Conservation (phyloP, 2,797 vertebrate species). For the Anabas testudineus region DNA sequence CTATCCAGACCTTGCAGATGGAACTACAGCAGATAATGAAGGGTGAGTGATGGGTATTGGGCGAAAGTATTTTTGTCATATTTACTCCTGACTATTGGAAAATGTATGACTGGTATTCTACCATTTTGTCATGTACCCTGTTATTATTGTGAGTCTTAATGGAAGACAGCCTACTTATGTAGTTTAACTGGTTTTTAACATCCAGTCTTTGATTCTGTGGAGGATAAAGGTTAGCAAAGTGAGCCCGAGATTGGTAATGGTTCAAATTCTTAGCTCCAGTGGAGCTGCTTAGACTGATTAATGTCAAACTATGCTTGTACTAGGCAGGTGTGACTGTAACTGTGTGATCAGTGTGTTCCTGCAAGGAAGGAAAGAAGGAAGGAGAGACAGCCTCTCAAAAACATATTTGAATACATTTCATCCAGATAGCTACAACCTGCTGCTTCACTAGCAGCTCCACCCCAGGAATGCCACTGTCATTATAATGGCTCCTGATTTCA, state of each 20-base stretch:
- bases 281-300: too few relatives aligned
- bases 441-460: slow-evolving; percentile 5
- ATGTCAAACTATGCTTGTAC: too few relatives aligned
- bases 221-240: too few relatives aligned
- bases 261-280: too few relatives aligned
- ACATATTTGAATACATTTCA: background rate
- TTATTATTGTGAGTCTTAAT: slow-evolving; percentile 42
- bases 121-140: slow-evolving; percentile 46
- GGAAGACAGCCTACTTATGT: background rate
- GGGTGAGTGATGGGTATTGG: slow-evolving; percentile 81
- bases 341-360: too few relatives aligned
- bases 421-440: slow-evolving; percentile 32
- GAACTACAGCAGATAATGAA: slow-evolving; percentile 99
- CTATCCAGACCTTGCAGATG: slow-evolving; percentile 98
- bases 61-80: background rate
- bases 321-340: too few relatives aligned
- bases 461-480: slow-evolving; percentile 7
- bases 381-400: too few relatives aligned
- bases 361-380: too few relatives aligned
- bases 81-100: background rate
- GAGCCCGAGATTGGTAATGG: too few relatives aligned
- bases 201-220: slow-evolving; percentile 4
- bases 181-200: slow-evolving; percentile 9
- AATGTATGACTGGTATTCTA: slow-evolving; percentile 28
- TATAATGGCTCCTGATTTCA: slow-evolving; percentile 10